These are phyloP conservation scores for Papilio protenor DNA, from an alignment of 2,888 invertebrate species.

Conservation along the genomic window DNA sequence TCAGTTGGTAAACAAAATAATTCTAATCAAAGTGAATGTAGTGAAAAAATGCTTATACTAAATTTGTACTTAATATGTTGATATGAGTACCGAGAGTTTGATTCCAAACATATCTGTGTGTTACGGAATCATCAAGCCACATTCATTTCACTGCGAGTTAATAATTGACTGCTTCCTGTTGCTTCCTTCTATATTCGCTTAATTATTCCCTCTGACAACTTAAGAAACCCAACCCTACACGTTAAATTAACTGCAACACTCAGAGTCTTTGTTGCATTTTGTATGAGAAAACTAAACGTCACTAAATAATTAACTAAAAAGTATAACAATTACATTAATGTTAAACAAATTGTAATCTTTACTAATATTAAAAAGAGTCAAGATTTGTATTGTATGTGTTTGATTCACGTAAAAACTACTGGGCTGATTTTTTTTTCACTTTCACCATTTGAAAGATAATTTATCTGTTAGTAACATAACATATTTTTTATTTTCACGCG, in stretches of 20 bases:
- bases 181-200: constrained; percentile 22
- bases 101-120: constrained; percentile 28
- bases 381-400: too few species aligned
- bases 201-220: constrained; percentile 27
- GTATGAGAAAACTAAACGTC: background rate
- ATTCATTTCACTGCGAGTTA: constrained; percentile 18
- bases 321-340: background rate
- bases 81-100: constrained; percentile 10
- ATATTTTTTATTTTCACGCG: too few species aligned
- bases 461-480: too few species aligned
- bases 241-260: background rate
- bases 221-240: background rate
- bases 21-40: constrained; percentile 27
- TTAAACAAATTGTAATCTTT: background rate
- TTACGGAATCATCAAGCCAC: constrained; percentile 32
- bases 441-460: too few species aligned
- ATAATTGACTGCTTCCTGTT: constrained; percentile 40
- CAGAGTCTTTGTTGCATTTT: background rate
- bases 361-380: too few species aligned
- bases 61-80: constrained; percentile 11
- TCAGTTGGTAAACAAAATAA: constrained; percentile 35
- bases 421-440: too few species aligned
- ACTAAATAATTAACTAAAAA: background rate
- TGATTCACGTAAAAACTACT: too few species aligned
- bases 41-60: constrained; percentile 13